phyloP scores from a whole-genome alignment of 1,140 invertebrate species.

The Meloidogyne chitwoodi region DNA sequence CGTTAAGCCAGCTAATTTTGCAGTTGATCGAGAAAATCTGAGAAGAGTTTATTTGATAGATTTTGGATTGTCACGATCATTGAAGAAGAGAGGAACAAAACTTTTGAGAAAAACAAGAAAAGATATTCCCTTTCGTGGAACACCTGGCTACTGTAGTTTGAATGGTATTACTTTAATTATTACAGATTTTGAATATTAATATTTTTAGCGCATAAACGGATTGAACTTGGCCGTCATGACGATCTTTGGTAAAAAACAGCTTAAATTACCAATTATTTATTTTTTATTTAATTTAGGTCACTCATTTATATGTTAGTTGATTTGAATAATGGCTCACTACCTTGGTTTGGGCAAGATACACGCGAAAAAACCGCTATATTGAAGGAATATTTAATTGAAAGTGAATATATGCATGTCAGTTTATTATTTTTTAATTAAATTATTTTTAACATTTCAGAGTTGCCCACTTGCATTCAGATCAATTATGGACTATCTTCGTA shows the following conservation, averaged over 20 bases:
- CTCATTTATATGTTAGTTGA: not conserved
- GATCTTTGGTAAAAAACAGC: not conserved
- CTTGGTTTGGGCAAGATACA: not conserved
- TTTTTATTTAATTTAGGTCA: not conserved
- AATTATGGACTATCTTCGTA: not conserved
- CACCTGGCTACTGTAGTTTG: not conserved
- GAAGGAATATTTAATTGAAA: not conserved
- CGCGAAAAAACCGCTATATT: not conserved
- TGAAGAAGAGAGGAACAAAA: not conserved
- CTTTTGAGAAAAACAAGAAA: not conserved
- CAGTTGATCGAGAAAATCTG: not conserved
- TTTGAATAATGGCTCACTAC: not conserved
- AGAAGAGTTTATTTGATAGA: not conserved
- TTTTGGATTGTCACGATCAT: not conserved
- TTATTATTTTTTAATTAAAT: not conserved
- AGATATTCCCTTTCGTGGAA: not conserved
- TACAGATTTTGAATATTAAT: too few relatives aligned
- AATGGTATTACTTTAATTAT: too few relatives aligned
- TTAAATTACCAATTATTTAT: too few relatives aligned
- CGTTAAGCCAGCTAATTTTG: not conserved
- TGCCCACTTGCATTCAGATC: not conserved
- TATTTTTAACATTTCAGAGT: not conserved
- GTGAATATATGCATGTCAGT: not conserved
- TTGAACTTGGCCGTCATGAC: not conserved
- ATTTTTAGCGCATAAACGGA: not conserved